Base-by-base conservation (phyloP, 1,140 invertebrate genomes). In the Calliopsis andreniformis region DNA sequence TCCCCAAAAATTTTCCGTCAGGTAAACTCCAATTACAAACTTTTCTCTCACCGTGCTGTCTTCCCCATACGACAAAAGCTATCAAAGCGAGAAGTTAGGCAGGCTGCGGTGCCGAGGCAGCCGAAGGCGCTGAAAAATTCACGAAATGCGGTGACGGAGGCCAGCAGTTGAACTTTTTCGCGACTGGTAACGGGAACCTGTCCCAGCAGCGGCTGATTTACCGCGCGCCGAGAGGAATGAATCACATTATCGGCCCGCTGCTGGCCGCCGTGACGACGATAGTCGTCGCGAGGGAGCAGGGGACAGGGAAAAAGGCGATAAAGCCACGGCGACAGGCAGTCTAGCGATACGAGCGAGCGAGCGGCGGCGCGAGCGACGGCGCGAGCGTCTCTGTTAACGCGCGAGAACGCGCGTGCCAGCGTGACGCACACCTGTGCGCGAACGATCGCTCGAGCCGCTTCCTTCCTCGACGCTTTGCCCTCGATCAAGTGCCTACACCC, bases 301-400 rank as follows among this genome's bases (percentile, higher is more conserved):
- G 45, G 49, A 66, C 64, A 76, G 69, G 69, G 67, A 82, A 64
- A 70, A 67, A 78, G 45, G 56, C 63, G 80, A 85, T 84, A 86
- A 86, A 82, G 75, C 49, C 28, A 20, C 32, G 84, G 84, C 86
- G 85, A 87, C 87, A 88, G 76, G 86, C 86, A 56, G 87, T 88
- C 86, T 88, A 85, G 72, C 72, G 64, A 39, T 3, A 10, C 78
- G 78, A 62, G 32, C 68, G 68, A 23, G 42, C 42, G 45, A 42
- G 43, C 56, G 16, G 43, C 32, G 30, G 20, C 43, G 18, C 18
- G 28, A 28, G 55, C n/a, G 55, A 18, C 55, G 55, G 18, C 18
- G 5, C 23, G n/a, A 14, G 23, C 32, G 56, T 23, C 56, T 59
- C 49, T 28, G 49, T 53, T 53, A 53, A 28, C 49, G 49, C 49